Evolutionary conservation across 1,140 invertebrate species (phyloP).

Genomic region (Aphaenogaster floridana): DNA sequence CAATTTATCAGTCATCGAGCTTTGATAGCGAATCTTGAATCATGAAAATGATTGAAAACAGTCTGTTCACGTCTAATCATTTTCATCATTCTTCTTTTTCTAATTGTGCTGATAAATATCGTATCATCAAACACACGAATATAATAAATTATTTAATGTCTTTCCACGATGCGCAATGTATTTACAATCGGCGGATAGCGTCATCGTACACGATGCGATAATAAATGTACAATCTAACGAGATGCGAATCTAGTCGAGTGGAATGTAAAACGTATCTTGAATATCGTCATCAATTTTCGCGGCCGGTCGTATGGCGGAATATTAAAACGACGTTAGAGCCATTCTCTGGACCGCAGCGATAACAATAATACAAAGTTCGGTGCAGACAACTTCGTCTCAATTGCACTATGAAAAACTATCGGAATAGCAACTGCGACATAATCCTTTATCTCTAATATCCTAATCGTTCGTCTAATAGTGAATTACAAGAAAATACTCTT

Average conservation of each 20-base stretch:
- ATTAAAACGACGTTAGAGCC: not conserved
- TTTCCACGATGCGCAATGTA: slow-evolving; percentile 68
- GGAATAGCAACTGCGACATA: slow-evolving; percentile 37
- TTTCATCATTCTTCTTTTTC: not conserved
- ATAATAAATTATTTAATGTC: slow-evolving; percentile 81
- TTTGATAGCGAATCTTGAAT: not conserved
- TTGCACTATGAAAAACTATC: slow-evolving; percentile 14
- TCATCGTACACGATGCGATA: not conserved
- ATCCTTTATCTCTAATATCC: not conserved
- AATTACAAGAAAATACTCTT: slow-evolving; percentile 24
- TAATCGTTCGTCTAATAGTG: slow-evolving; percentile 17
- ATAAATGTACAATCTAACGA: slow-evolving; percentile 66
- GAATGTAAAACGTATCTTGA: slow-evolving; percentile 80
- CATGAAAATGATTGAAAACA: not conserved
- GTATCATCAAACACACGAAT: slow-evolving; percentile 28
- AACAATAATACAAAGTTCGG: not conserved
- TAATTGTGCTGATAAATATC: not conserved
- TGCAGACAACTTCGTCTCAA: slow-evolving; percentile 25
- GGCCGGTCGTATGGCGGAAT: not conserved
- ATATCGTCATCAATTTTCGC: not conserved
- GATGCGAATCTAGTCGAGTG: slow-evolving; percentile 64
- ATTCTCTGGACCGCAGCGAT: not conserved
- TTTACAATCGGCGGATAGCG: slow-evolving; percentile 70
- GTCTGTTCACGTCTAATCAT: not conserved
- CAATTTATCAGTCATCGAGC: not conserved